These are phyloP conservation scores for Sceliomorpha sp. DNA, from an alignment of 2,888 invertebrate species.

Conservation along the genomic window DNA sequence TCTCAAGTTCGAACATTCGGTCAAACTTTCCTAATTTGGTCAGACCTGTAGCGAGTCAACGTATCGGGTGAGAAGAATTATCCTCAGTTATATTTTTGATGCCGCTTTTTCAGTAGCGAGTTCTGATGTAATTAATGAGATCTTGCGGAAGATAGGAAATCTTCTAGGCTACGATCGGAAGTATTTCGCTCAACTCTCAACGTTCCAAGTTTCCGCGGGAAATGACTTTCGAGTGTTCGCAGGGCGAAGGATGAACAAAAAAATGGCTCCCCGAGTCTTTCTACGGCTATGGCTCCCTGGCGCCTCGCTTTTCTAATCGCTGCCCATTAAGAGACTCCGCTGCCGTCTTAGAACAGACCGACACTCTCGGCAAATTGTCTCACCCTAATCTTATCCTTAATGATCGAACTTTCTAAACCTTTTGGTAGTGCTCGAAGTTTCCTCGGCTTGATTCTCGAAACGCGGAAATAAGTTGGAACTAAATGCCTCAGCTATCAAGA, in stretches of 20 bases:
- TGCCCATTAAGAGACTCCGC: conserved; percentile 75
- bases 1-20: background rate
- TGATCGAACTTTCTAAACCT: conserved; percentile 73
- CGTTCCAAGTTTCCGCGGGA: conserved; percentile 33
- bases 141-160: conserved; percentile 24
- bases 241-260: conserved; percentile 59
- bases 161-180: conserved; percentile 12
- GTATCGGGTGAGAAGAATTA: background rate
- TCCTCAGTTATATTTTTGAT: background rate
- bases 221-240: conserved; percentile 37
- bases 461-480: conserved; percentile 43
- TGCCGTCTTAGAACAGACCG: conserved; percentile 56
- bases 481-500: conserved; percentile 31
- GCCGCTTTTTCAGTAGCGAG: background rate
- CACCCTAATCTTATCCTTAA: conserved; percentile 70
- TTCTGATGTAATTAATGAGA: conserved; percentile 14
- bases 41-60: too few species aligned
- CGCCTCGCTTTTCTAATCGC: conserved; percentile 78
- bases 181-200: conserved; percentile 24
- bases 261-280: conserved; percentile 69
- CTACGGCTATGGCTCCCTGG: conserved; percentile 74
- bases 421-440: conserved; percentile 56
- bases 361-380: conserved; percentile 71
- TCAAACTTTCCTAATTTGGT: too few species aligned
- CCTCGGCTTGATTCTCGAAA: conserved; percentile 47